These are phyloP conservation scores for Pogonomyrmex californicus DNA, from an alignment of 1,140 invertebrate species.

Conservation along the genomic window DNA sequence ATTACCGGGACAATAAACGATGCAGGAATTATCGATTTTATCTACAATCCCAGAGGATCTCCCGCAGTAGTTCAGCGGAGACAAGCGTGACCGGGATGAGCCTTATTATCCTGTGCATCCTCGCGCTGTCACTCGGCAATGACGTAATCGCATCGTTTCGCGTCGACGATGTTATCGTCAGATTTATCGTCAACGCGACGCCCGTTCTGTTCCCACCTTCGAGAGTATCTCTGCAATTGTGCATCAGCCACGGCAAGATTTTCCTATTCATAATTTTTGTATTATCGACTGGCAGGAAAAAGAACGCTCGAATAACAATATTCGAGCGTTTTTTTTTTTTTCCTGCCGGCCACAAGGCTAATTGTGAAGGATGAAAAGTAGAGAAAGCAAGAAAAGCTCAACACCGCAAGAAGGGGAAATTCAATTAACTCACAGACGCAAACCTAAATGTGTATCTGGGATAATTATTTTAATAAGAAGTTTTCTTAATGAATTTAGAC, in stretches of 20 bases:
- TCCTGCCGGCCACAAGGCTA: no score
- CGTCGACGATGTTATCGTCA: constrained; percentile 35
- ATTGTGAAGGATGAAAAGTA: no score
- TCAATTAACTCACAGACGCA: no score
- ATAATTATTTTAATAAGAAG: no score
- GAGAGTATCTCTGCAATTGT: constrained; percentile 71
- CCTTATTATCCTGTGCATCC: not conserved
- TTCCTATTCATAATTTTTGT: not conserved
- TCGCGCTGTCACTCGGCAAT: not conserved
- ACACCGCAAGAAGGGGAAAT: no score
- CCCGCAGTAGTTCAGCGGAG: not conserved
- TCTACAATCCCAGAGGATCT: not conserved
- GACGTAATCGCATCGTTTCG: not conserved
- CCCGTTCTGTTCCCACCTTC: constrained; percentile 57
- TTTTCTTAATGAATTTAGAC: not conserved
- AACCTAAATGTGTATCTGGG: no score
- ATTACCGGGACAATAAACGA: not conserved
- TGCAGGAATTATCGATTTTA: not conserved
- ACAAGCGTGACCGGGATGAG: not conserved
- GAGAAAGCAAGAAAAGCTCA: no score
- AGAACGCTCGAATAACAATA: not conserved
- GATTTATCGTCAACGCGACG: constrained; percentile 66
- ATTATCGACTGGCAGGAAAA: not conserved
- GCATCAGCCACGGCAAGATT: constrained; percentile 65
- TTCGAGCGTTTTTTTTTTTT: no score